These are phyloP conservation scores for Sebastes variabilis DNA, from an alignment of 2,797 vertebrate species.

Conservation along the genomic window DNA sequence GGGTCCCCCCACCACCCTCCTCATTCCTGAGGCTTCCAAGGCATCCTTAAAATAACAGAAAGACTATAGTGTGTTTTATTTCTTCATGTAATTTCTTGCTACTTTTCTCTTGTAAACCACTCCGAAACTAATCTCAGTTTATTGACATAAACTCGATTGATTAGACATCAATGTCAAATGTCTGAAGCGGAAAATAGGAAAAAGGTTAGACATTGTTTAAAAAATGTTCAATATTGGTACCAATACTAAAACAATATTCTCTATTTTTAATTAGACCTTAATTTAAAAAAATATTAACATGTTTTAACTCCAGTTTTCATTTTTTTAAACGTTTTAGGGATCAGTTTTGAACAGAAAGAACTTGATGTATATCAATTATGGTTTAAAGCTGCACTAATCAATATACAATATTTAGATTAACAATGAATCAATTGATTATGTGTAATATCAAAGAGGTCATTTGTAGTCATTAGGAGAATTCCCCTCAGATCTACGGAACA, in stretches of 20 bases:
- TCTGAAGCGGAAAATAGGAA: background rate
- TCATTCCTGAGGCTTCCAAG: constrained; percentile 20
- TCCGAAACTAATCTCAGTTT: background rate
- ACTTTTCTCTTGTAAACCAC: background rate
- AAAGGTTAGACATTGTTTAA: background rate
- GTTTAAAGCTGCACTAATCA: background rate
- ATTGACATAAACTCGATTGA: background rate
- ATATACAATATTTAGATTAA: background rate
- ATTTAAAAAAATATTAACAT: background rate
- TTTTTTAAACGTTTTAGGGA: background rate
- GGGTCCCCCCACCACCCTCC: background rate
- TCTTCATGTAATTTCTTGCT: background rate
- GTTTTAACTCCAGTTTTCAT: background rate
- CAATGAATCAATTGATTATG: background rate
- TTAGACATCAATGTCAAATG: background rate
- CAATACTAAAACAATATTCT: background rate
- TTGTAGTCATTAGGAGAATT: background rate
- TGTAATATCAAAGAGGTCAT: background rate
- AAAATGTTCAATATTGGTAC: background rate
- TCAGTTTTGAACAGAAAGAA: background rate
- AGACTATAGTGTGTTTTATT: constrained; percentile 11
- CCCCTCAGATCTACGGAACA: background rate
- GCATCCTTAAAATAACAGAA: constrained; percentile 32
- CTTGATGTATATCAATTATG: background rate
- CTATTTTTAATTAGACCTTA: background rate